These are phyloP conservation scores for Caenorhabditis parvicauda DNA, from an alignment of 2,888 invertebrate species.

Conservation along the genomic window DNA sequence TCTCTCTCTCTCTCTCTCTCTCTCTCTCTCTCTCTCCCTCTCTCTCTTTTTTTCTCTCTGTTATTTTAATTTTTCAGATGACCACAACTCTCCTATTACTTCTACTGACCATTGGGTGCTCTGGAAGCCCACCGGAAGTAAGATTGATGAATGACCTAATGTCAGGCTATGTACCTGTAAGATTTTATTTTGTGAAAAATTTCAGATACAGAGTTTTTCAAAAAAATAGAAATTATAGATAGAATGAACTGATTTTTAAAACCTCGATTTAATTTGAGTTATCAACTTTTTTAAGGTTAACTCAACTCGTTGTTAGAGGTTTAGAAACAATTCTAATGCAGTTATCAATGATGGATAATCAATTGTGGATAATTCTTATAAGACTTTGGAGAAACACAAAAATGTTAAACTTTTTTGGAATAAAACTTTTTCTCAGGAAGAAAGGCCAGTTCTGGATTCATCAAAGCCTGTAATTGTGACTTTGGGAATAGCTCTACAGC, in stretches of 20 bases:
- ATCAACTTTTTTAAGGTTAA: too few species aligned
- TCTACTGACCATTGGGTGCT: slow-evolving; percentile 12
- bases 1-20: slow-evolving; percentile 1
- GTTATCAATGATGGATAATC: too few species aligned
- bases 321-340: too few species aligned
- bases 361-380: too few species aligned
- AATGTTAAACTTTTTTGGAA: too few species aligned
- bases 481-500: slow-evolving; percentile 52
- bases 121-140: slow-evolving; percentile 48
- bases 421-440: slow-evolving; percentile 26
- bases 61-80: slow-evolving; percentile 7
- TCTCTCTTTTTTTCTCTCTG: slow-evolving; percentile 5
- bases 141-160: slow-evolving; percentile 52
- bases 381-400: too few species aligned
- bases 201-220: too few species aligned
- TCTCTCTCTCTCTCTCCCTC: slow-evolving; percentile 6
- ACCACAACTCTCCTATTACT: slow-evolving; percentile 3
- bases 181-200: not conserved
- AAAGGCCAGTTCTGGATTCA: slow-evolving; percentile 51
- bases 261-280: too few species aligned
- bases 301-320: too few species aligned
- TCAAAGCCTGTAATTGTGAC: slow-evolving; percentile 50
- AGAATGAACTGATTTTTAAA: too few species aligned
- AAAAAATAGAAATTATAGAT: too few species aligned
- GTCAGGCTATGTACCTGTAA: slow-evolving; percentile 34